These are phyloP conservation scores for Ametastegia equiseti DNA, from an alignment of 2,888 invertebrate species.

Conservation along the genomic window DNA sequence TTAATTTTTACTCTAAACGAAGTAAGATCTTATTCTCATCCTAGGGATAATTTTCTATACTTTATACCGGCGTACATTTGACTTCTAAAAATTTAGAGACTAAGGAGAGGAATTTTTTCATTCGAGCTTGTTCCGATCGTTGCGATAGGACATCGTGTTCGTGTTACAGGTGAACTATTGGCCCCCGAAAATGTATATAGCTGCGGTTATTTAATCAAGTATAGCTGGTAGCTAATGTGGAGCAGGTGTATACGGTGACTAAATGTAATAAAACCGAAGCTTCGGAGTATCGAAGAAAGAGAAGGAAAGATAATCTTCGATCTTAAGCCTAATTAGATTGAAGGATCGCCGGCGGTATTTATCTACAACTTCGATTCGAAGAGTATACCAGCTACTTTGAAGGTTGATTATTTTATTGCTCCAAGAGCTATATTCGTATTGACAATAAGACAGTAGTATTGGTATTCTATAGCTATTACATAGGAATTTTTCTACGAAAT, in stretches of 20 bases:
- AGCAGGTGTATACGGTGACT: constrained; percentile 21
- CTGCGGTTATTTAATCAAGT: neutral
- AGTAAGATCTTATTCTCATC: too few relatives aligned
- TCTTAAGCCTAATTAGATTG: constrained; percentile 26
- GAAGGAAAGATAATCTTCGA: neutral
- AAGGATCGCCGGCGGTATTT: constrained; percentile 7
- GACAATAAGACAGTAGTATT: neutral
- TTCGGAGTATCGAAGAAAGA: neutral
- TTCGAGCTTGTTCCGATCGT: neutral
- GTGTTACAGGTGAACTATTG: constrained; percentile 20
- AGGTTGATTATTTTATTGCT: neutral
- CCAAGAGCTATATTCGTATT: neutral
- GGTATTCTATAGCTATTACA: neutral
- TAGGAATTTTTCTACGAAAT: neutral
- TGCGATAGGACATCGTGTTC: neutral
- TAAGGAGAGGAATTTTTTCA: too few relatives aligned
- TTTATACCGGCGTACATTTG: too few relatives aligned
- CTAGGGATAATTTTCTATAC: too few relatives aligned
- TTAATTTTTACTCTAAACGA: too few relatives aligned
- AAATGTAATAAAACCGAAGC: constrained; percentile 2
- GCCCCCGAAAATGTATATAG: neutral
- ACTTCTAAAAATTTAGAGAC: too few relatives aligned
- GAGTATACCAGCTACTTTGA: neutral
- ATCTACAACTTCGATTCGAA: neutral
- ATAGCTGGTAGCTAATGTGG: neutral